These are phyloP conservation scores for Remorina albescens DNA, from an alignment of 2,797 vertebrate species.

Conservation along the genomic window DNA sequence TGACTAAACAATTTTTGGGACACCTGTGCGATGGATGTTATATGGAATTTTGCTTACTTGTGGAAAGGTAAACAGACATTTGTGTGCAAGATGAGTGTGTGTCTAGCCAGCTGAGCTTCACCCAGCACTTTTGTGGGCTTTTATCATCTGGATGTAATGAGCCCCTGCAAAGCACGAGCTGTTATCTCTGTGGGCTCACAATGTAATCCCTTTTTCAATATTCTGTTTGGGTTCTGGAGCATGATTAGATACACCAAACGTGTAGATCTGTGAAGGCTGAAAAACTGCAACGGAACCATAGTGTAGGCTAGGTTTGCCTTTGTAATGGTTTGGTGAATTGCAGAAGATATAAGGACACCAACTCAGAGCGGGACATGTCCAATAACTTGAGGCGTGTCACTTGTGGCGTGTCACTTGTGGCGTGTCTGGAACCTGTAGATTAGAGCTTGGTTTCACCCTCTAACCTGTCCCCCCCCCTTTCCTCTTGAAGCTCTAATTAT, in stretches of 20 bases:
- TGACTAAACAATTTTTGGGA: not conserved
- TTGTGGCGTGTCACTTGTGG: conserved; percentile 49
- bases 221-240: conserved; percentile 58
- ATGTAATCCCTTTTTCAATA: conserved; percentile 63
- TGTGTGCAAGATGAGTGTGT: conserved; percentile 3
- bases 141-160: conserved; percentile 65
- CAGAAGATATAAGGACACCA: conserved; percentile 11
- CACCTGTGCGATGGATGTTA: not conserved
- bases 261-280: conserved; percentile 40
- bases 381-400: conserved; percentile 22
- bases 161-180: conserved; percentile 50
- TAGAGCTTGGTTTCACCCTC: conserved; percentile 15
- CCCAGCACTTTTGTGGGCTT: conserved; percentile 50
- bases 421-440: conserved; percentile 45
- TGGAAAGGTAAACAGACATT: conserved; percentile 28
- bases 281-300: conserved; percentile 19
- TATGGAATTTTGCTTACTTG: conserved; percentile 23
- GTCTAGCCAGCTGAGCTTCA: conserved; percentile 47
- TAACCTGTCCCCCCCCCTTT: conserved; percentile 21
- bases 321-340: conserved; percentile 22
- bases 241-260: conserved; percentile 57
- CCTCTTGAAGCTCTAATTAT: conserved; percentile 50
- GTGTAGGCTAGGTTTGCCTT: conserved; percentile 1
- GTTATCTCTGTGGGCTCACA: conserved; percentile 67
- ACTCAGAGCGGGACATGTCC: not conserved